A percentile compares a stretch with the other conserved stretches of the same genome.
Conservation (phyloP, 1,140 invertebrate species). For the Brachionus rotundiformis region DNA sequence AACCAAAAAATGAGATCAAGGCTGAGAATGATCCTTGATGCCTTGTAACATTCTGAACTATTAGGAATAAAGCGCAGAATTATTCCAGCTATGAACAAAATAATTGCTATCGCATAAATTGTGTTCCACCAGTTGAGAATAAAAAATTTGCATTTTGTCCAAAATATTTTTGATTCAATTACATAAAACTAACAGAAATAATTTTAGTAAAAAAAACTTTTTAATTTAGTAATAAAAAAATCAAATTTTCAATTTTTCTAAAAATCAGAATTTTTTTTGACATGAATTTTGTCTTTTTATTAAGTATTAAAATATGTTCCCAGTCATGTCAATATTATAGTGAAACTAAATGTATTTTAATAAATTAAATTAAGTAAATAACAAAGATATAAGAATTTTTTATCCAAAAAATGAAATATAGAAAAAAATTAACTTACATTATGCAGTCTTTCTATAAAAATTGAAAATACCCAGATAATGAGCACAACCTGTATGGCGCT, state of each 20-base stretch:
- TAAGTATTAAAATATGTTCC: too few relatives aligned
- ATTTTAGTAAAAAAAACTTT: too few relatives aligned
- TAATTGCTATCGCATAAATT: background rate
- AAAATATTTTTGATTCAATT: slow-evolving; percentile 40
- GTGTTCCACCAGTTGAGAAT: background rate
- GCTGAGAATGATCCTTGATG: slow-evolving; percentile 15
- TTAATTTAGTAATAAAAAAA: too few relatives aligned
- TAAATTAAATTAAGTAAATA: too few relatives aligned
- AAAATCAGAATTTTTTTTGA: too few relatives aligned
- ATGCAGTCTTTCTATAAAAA: slow-evolving; percentile 42
- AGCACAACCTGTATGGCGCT: background rate
- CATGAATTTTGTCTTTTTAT: too few relatives aligned
- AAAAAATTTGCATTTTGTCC: slow-evolving; percentile 22
- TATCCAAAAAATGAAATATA: background rate
- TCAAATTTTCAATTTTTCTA: too few relatives aligned
- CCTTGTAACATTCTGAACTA: background rate
- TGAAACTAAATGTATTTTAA: too few relatives aligned
- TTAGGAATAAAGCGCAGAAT: slow-evolving; percentile 13
- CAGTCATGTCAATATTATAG: too few relatives aligned
- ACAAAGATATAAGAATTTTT: too few relatives aligned
- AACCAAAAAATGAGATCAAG: slow-evolving; percentile 53
- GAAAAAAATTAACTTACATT: slow-evolving; percentile 16
- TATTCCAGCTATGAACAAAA: slow-evolving; percentile 17
- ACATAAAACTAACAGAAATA: slow-evolving; percentile 46
- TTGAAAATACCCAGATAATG: slow-evolving; percentile 38